These are phyloP conservation scores for Ceratosolen fusciceps DNA, from an alignment of 1,140 invertebrate species.

Conservation along the genomic window DNA sequence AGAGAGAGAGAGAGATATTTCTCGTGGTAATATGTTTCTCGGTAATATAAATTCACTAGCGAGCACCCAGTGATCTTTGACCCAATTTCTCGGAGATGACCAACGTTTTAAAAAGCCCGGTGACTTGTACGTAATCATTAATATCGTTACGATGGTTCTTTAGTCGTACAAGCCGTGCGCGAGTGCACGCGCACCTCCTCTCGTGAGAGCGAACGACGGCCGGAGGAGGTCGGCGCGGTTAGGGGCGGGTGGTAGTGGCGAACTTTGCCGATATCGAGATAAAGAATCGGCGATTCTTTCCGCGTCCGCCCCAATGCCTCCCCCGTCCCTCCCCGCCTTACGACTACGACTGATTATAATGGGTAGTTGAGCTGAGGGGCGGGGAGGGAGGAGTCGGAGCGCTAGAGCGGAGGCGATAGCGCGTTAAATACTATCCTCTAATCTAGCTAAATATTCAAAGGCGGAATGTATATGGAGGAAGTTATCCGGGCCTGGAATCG, in stretches of 20 bases:
- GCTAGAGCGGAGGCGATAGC: not conserved
- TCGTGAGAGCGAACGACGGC: too few relatives aligned
- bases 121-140: too few relatives aligned
- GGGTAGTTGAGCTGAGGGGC: not conserved
- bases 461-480: not conserved
- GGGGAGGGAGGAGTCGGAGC: not conserved
- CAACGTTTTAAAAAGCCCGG: too few relatives aligned
- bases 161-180: too few relatives aligned
- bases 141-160: too few relatives aligned
- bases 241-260: too few relatives aligned
- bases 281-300: too few relatives aligned
- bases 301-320: too few relatives aligned
- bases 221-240: too few relatives aligned
- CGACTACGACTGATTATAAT: not conserved
- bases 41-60: not conserved
- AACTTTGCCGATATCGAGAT: too few relatives aligned
- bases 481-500: constrained; percentile 1
- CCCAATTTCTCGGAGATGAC: not conserved
- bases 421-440: not conserved
- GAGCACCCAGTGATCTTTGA: not conserved
- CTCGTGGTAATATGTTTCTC: not conserved
- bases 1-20: not conserved
- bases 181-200: too few relatives aligned
- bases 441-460: constrained; percentile 10
- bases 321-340: too few relatives aligned